Base-by-base conservation (phyloP, 2,888 invertebrate genomes). In the Andrena praecox region DNA sequence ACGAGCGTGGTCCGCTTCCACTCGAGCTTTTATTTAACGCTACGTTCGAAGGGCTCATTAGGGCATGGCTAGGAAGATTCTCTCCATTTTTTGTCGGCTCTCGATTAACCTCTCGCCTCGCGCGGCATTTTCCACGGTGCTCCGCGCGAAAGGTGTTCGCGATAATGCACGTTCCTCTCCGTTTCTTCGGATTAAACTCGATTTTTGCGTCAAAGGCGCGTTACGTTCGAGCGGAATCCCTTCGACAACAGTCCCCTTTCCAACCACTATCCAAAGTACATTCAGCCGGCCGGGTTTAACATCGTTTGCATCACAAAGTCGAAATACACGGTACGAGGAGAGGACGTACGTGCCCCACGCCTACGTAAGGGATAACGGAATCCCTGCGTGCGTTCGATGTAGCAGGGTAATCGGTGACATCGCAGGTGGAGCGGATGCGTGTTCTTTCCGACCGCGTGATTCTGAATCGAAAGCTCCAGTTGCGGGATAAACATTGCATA, bases 401-500 rank as follows among this genome's bases (percentile, higher is more conserved):
- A 24, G 79, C 66, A 6, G 33, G 62, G 29, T 77, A 84, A 86
- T 82, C 31, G 52, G 16, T 54, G 77, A 72, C 64, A 33, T 82
- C 29, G 60, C 27, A 74, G 80, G 16, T 48, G 33, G 35, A 64
- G 76, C 68, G 77, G 67, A 77, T 75, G 72, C 62, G 33, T 59
- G 73, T 73, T 78, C 86, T 82, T 81, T 88, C 80, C 81, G 42
- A 62, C 60, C 75, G 76, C 71, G 78, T 80, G 83, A 87, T 72
- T 87, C 75, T 67, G 70, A 85, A 78, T 83, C 85, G 82, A 85
- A 69, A 69, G 64, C 67, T 42, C 66, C 64, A 73, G 69, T 82
- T 64, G 78, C 71, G 52, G 75, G 60, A 73, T 67, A 85, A 86
- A 87, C 82, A 80, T 86, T 66, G 87, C 63, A 80, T 88, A 86